Conservation (phyloP, 2,113 vertebrate species). For the Upupa epops region DNA sequence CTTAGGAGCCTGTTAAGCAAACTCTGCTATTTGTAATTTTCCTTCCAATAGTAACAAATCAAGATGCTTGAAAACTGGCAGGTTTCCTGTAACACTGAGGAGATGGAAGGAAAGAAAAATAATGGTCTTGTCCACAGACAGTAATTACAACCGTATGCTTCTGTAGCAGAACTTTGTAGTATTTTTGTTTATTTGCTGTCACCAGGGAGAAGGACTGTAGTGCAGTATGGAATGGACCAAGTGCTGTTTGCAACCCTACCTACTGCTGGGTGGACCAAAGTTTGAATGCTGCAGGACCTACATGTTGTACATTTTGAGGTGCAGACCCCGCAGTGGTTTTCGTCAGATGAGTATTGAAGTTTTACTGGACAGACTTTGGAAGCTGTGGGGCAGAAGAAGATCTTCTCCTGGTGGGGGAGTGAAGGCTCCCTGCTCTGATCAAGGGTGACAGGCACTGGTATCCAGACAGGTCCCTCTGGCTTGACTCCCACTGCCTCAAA, state of each 20-base stretch:
- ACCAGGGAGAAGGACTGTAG: neutral
- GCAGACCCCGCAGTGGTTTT: neutral
- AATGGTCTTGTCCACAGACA: neutral
- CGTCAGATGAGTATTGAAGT: neutral
- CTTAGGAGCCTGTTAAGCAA: neutral
- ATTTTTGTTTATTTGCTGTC: neutral
- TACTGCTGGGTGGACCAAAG: neutral
- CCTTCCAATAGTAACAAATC: neutral
- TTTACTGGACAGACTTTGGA: neutral
- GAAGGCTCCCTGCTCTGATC: neutral
- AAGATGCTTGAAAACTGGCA: slow-evolving; percentile 23
- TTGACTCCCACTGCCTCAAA: neutral
- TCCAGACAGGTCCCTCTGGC: neutral
- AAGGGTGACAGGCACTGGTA: neutral
- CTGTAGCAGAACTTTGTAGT: neutral
- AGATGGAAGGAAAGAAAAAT: slow-evolving; percentile 30
- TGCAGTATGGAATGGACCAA: neutral
- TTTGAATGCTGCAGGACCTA: neutral
- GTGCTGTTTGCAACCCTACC: neutral
- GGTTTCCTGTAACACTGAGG: neutral
- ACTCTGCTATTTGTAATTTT: neutral
- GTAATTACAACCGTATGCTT: slow-evolving; percentile 53
- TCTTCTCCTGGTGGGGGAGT: accelerated
- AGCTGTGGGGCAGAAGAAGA: neutral
- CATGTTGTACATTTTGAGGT: accelerated